Base-by-base conservation (phyloP, 1,140 invertebrate species). In the Argopecten irradians region DNA sequence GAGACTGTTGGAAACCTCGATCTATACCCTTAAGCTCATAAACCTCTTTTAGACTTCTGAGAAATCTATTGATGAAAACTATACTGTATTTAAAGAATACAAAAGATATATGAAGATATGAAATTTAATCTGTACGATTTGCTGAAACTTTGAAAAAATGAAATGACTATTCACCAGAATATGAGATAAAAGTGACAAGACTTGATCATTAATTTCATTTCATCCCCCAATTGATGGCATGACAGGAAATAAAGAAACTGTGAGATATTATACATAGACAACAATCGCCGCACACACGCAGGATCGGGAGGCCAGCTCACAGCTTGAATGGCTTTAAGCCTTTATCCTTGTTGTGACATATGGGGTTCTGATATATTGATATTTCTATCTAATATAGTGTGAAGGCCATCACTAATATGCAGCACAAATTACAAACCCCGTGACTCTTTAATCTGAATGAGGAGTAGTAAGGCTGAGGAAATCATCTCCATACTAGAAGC, bases 361-460 rank as follows among this genome's bases (percentile, higher is more conserved):
- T 71, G n/a, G 55, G 55, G 28, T 71, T 71, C 55, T 71, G n/a
- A 71, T 71, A 71, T 71, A 71, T 71, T 71, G 55, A 71, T 71
- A 71, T 71, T 71, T 71, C n/a, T 71, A 8, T 71, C 8, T 71
- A 71, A 71, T 71, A 71, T 8, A 28, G 55, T 71, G 55, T 71
- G n/a, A 71, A 71, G n/a, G 55, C n/a, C 55, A 71, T 16, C 55
- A 16, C 55, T 71, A 71, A 71, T 71, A 71, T 71, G 55, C 55
- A 71, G 55, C 55, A 71, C 55, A 71, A 71, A 71, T 71, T 71
- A 71, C 22, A 28, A 71, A 28, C n/a, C 22, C n/a, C 28, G 55
- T 71, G 55, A 71, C 55, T 8, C 22, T 71, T 5, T 28, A 28
- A 8, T 5, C 22, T 5, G n/a, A 71, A 28, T n/a, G 55, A n/a